Evolutionary conservation across 2,113 vertebrate species (phyloP).

Genomic region (Gymnarchus niloticus): DNA sequence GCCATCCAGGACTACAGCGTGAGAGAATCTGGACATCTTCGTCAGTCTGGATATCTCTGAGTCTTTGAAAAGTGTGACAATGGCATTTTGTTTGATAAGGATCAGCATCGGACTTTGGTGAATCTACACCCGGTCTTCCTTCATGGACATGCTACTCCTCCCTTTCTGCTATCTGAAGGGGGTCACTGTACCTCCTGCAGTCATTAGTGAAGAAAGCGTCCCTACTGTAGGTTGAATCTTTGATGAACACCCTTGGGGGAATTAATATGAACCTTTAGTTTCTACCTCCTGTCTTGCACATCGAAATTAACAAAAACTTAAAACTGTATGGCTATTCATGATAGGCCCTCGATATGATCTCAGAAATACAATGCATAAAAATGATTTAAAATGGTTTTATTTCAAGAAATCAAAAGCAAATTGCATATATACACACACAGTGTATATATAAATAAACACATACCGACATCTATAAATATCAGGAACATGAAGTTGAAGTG

Average conservation of each 20-base stretch:
- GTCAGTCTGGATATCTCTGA: not conserved
- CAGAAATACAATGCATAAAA: conserved; percentile 45
- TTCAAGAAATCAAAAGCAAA: conserved; percentile 44
- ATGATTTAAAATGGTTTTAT: conserved; percentile 50
- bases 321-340: conserved; percentile 50
- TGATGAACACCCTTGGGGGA: conserved; percentile 30
- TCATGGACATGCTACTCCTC: not conserved
- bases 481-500: not conserved
- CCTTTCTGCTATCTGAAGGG: conserved; percentile 9
- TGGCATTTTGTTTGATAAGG: conserved; percentile 3
- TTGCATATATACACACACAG: conserved; percentile 16
- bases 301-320: conserved; percentile 49
- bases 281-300: conserved; percentile 65
- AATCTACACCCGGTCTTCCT: conserved; percentile 6
- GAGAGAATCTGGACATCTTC: not conserved
- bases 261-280: conserved; percentile 40
- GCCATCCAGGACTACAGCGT: not conserved
- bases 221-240: not conserved
- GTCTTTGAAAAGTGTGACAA: not conserved
- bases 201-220: not conserved
- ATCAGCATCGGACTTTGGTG: not conserved
- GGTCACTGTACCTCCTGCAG: not conserved
- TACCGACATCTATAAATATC: conserved; percentile 18
- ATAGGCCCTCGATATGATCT: conserved; percentile 42
- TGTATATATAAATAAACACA: conserved; percentile 9